These are phyloP conservation scores for Microchrysa polita DNA, from an alignment of 2,888 invertebrate genomes.

Conservation along the genomic window DNA sequence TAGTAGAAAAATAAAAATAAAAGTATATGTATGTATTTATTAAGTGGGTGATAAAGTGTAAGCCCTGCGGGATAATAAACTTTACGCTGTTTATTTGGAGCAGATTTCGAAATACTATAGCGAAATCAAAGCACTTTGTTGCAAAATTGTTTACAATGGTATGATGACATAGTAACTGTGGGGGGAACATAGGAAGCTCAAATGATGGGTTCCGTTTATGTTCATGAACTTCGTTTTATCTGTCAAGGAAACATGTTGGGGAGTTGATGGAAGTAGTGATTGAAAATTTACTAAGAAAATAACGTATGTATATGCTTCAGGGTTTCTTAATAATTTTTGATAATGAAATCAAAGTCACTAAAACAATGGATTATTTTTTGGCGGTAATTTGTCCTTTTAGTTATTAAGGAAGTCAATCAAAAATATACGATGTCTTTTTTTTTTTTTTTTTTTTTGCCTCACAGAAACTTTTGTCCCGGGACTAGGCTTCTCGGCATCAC, in stretches of 20 bases:
- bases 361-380: no score
- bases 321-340: background rate
- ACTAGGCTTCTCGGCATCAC: no score
- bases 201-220: background rate
- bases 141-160: background rate
- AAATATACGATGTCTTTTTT: no score
- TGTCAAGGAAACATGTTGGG: constrained; percentile 2
- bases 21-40: no score
- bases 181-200: background rate
- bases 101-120: background rate
- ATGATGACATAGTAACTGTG: background rate
- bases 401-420: no score
- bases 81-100: background rate
- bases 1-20: background rate
- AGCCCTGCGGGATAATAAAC: background rate
- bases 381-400: no score
- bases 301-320: background rate
- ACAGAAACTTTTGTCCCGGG: no score
- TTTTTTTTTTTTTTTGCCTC: no score
- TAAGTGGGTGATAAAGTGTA: background rate
- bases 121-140: background rate
- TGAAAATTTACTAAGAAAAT: no score
- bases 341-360: background rate
- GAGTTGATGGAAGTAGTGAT: background rate
- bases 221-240: constrained; percentile 10